phyloP scores from a whole-genome alignment of 1,140 invertebrate genomes.

The Diachasma alloeum region DNA sequence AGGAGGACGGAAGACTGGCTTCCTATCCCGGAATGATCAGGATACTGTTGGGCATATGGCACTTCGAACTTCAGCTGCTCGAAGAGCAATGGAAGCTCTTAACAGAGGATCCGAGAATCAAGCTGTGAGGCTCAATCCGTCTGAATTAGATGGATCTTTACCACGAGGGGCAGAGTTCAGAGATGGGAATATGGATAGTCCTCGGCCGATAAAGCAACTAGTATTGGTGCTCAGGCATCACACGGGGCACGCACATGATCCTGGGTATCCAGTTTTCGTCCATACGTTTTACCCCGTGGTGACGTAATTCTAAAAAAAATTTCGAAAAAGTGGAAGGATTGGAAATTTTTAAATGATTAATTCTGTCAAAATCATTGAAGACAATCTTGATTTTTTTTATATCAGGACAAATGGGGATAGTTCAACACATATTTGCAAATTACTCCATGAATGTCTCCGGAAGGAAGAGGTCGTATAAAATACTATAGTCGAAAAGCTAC shows the following conservation, averaged over 20 bases:
- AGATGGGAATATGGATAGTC: background rate
- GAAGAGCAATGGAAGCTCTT: conserved; percentile 21
- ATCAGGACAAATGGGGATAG: no score
- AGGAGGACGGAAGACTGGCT: conserved; percentile 33
- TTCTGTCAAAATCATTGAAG: no score
- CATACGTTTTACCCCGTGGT: conserved; percentile 40
- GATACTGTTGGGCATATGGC: conserved; percentile 30
- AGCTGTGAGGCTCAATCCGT: background rate
- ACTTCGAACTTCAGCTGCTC: background rate
- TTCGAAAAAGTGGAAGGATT: no score
- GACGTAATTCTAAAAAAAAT: background rate
- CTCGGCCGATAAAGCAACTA: background rate
- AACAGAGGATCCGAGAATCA: background rate
- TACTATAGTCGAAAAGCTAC: no score
- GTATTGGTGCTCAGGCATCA: conserved; percentile 37
- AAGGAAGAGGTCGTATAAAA: no score
- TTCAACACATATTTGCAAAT: no score
- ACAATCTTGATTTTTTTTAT: no score
- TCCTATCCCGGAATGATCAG: conserved; percentile 35
- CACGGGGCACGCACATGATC: background rate
- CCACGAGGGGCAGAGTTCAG: conserved; percentile 26
- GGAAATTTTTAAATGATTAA: no score
- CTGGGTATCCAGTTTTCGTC: conserved; percentile 39
- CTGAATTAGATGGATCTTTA: conserved; percentile 9
- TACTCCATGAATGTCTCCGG: no score